A percentile compares a stretch with the other conserved stretches of the same genome.
phyloP scores from a whole-genome alignment of 2,113 vertebrate species.

The Gobiocypris rarus region DNA sequence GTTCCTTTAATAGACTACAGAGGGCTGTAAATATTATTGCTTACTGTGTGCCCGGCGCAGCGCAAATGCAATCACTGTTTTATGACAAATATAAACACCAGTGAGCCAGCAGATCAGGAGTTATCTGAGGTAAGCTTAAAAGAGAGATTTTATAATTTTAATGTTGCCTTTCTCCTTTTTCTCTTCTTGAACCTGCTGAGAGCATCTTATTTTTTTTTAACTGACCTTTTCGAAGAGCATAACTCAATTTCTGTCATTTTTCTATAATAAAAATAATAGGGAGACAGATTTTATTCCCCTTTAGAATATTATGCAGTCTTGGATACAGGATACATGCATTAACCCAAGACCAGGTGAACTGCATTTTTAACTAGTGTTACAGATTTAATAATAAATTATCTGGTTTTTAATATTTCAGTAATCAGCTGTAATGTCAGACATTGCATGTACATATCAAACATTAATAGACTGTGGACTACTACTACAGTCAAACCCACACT shows the following conservation, averaged over 20 bases:
- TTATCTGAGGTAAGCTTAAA: slow-evolving; percentile 37
- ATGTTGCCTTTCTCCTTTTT: background rate
- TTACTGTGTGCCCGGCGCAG: slow-evolving; percentile 25
- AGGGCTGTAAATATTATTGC: slow-evolving; percentile 46
- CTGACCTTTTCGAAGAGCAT: background rate
- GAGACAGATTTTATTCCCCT: background rate
- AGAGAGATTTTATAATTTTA: slow-evolving; percentile 7
- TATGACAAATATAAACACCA: slow-evolving; percentile 46
- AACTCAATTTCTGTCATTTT: background rate
- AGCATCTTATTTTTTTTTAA: background rate
- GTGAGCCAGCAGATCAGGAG: slow-evolving; percentile 23
- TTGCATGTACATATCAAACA: slow-evolving; percentile 51
- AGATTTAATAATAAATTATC: slow-evolving; percentile 47
- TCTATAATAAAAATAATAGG: slow-evolving; percentile 12
- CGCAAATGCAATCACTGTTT: slow-evolving; percentile 35
- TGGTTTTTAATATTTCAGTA: slow-evolving; percentile 56
- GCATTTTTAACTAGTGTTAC: slow-evolving; percentile 44
- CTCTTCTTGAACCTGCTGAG: background rate
- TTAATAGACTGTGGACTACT: slow-evolving; percentile 34
- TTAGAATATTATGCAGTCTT: background rate
- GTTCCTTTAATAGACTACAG: slow-evolving; percentile 49
- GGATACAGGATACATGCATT: background rate
- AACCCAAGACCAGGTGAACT: slow-evolving; percentile 35
- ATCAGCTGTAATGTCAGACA: slow-evolving; percentile 50
- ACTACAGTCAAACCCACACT: background rate